Base-by-base conservation (phyloP, 2,797 vertebrate species). In the Muscicapa comitata region DNA sequence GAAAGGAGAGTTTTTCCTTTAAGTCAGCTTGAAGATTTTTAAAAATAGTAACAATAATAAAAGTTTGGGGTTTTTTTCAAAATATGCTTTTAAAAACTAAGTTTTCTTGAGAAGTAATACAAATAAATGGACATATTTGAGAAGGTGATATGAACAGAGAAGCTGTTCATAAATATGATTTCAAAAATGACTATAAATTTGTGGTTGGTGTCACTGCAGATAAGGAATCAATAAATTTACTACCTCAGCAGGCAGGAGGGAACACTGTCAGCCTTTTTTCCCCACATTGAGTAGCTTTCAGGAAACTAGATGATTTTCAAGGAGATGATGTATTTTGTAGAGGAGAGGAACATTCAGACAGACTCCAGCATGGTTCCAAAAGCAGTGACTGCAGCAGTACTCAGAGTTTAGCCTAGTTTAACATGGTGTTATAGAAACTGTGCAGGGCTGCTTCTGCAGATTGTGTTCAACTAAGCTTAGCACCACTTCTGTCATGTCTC, bases 401-500 rank as follows among this genome's bases (percentile, higher is more conserved):
- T 97, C 93, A 83, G 94, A 97, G 83, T 97, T 97, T 95, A 95
- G 95, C 95, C 96, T 96, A 94, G 95, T 95, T 97, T 95, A 95
- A 82, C 93, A 74, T 15, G 78, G 87, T 94, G 93, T 95, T 96
- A 94, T 89, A 96, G 94, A 93, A 97, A 96, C 95, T 94, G 95
- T 95, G 95, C 90, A 45, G 94, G 91, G 79, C 89, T 95, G 94
- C 94, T 95, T 80, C 91, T 93, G 93, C 82, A 93, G 93, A 90
- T 75, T 94, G 94, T 94, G 95, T 96, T 97, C 90, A 96, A 97
- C 91, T 93, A 75, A 96, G 96, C 95, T 96, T 91, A 94, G 93
- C 85, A 37, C 54, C 68, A 26, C 88, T 96, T 89, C 94, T 76
- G 73, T 83, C 89, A 86, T 53, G 79, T 67, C 85, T 18, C 50